These are phyloP conservation scores for Seriola dumerili DNA, from an alignment of 2,113 vertebrate genomes.

Conservation along the genomic window DNA sequence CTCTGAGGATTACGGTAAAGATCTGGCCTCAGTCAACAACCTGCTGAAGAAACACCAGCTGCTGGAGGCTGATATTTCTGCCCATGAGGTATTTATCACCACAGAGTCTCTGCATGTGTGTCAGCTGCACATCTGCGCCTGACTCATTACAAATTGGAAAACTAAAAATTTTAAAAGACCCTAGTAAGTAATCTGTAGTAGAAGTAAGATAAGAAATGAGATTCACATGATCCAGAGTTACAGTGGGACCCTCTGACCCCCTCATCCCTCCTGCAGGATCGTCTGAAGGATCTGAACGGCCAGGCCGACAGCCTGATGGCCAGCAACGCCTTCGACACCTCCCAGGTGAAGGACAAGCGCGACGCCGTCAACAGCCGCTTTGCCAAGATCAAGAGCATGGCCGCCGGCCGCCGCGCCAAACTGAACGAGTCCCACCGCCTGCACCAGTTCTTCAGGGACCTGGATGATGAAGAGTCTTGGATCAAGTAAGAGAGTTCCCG, in stretches of 20 bases:
- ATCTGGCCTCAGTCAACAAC: conserved; percentile 98
- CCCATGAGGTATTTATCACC: conserved; percentile 90
- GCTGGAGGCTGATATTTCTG: conserved; percentile 97
- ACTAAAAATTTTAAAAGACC: background rate
- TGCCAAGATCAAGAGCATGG: conserved; percentile 94
- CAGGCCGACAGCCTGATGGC: conserved; percentile 98
- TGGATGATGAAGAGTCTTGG: conserved; percentile 99
- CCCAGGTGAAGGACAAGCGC: conserved; percentile 96
- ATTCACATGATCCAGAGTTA: background rate
- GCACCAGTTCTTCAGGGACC: conserved; percentile 99
- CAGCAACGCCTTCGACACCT: conserved; percentile 96
- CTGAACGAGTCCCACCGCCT: conserved; percentile 97
- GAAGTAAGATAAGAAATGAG: background rate
- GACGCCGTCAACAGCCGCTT: conserved; percentile 94
- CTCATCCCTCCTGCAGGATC: conserved; percentile 85
- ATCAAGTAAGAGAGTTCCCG: conserved; percentile 90
- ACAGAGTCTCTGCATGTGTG: background rate
- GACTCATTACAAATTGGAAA: background rate
- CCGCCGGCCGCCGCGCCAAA: conserved; percentile 88
- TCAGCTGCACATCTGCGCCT: background rate
- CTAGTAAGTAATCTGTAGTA: background rate
- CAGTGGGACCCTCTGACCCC: background rate
- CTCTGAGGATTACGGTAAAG: conserved; percentile 98
- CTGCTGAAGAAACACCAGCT: conserved; percentile 98
- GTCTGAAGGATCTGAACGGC: conserved; percentile 96